Base-by-base conservation (phyloP, 2,113 vertebrate species). In the Actinemys pallida region DNA sequence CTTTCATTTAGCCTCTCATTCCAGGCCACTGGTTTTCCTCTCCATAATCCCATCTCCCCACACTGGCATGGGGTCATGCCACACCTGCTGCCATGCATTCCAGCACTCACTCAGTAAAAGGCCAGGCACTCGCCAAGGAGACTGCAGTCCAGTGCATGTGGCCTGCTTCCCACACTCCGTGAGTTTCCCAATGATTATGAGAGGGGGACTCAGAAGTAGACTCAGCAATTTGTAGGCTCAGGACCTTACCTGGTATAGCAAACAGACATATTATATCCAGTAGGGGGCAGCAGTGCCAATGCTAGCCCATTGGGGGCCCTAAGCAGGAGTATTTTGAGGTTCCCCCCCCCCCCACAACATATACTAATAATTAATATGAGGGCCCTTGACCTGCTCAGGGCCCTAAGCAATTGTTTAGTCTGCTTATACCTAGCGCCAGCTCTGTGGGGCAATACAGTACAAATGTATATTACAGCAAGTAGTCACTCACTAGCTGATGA, bases 1-100 rank as follows among this genome's bases (percentile, higher is more conserved):
- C 85, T 89, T 89, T 82, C 3, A 22, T 72, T 86, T 39, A 81
- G 5, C 4, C 81, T 91, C 39, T 8, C 8, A 45, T 1, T 57
- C 5, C 0, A 0, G 19, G n/a, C 76, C 88, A 87, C 35, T 31
- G 65, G 49, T 2, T 53, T 89, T n/a, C 25, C 35, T 83, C 80
- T 78, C 27, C 54, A 8, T 5, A 84, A n/a, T 0, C 31, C 25
- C 53, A 78, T 20, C 90, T 92, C 42, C 39, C 80, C 52, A 87
- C 49, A 76, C 49, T 47, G 54, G 56, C 31, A 39, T 20, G 1
- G 27, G 39, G 6, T 93, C 35, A 35, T 0, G 0, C 42, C 75
- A 8, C 50, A 75, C 39, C 16, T 5, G 12, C 83, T 79, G 27
- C 25, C 83, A 76, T 16, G 13, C 29, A 82, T n/a, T n/a, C 52